Evolutionary conservation across 1,140 invertebrate genomes (phyloP).

Genomic region (Brachionus koreanus): DNA sequence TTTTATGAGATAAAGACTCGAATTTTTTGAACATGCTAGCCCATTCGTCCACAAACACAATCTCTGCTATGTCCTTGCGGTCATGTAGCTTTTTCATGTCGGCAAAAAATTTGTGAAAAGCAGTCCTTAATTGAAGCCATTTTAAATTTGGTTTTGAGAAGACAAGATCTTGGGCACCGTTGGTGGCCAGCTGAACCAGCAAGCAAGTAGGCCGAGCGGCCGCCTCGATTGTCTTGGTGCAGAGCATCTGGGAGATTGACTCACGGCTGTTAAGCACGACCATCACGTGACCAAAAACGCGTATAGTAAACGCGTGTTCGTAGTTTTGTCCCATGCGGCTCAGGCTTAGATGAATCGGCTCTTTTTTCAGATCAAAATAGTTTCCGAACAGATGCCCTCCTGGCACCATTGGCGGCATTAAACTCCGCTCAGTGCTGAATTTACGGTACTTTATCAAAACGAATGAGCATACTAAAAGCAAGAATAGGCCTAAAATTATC

Average conservation of each 20-base stretch:
- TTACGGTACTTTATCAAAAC: neutral
- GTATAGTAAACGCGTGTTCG: neutral
- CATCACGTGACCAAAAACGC: neutral
- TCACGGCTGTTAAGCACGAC: neutral
- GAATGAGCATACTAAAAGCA: neutral
- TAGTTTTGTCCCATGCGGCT: neutral
- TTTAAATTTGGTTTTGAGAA: neutral
- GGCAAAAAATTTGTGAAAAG: conserved; percentile 14
- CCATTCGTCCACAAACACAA: neutral
- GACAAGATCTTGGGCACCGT: neutral
- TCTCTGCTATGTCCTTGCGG: conserved; percentile 5
- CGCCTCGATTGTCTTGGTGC: neutral
- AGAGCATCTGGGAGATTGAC: neutral
- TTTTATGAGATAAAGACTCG: neutral
- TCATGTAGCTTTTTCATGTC: conserved; percentile 21
- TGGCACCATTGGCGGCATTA: neutral
- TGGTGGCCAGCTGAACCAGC: neutral
- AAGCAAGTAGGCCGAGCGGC: neutral
- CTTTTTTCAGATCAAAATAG: neutral
- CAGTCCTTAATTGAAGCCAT: conserved; percentile 7
- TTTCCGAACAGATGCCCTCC: neutral
- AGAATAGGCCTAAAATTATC: neutral
- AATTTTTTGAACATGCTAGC: neutral
- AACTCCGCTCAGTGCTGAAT: neutral
- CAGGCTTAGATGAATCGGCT: neutral